phyloP scores from a whole-genome alignment of 2,113 vertebrate genomes.

The Sylvilagus bachmani region DNA sequence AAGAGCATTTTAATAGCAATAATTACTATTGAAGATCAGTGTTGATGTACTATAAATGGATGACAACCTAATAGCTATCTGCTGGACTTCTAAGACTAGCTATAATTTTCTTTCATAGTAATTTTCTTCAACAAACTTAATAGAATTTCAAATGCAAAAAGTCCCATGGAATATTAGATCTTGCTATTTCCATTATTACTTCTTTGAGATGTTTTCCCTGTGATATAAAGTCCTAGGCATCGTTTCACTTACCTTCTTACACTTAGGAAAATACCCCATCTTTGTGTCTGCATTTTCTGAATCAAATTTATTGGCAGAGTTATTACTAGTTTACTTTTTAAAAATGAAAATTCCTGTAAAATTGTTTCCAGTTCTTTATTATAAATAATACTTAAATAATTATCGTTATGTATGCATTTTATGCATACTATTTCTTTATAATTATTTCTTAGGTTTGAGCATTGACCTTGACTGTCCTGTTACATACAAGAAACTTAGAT shows the following conservation, averaged over 20 bases:
- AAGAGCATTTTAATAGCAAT: not conserved
- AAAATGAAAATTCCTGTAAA: not conserved
- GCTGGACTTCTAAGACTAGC: not conserved
- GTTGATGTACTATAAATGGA: not conserved
- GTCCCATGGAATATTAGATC: not conserved
- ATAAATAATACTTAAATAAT: constrained; percentile 26
- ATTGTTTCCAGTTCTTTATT: constrained; percentile 25
- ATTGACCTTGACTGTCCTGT: not conserved
- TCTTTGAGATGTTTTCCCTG: not conserved
- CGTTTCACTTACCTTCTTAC: not conserved
- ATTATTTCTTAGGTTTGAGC: constrained; percentile 21
- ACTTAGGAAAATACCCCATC: not conserved
- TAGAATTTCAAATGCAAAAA: constrained; percentile 5
- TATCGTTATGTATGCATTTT: not conserved
- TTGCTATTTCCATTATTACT: constrained; percentile 6
- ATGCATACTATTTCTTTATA: constrained; percentile 10
- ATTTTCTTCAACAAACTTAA: constrained; percentile 14
- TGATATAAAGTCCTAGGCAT: not conserved
- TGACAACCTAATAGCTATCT: not conserved
- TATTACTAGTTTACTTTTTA: constrained; percentile 10
- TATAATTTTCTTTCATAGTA: constrained; percentile 35
- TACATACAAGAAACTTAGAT: not conserved
- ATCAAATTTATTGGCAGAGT: constrained; percentile 20
- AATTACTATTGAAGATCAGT: not conserved
- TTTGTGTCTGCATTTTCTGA: not conserved